Base-by-base conservation (phyloP, 2,113 vertebrate species). In the Danio rerio region DNA sequence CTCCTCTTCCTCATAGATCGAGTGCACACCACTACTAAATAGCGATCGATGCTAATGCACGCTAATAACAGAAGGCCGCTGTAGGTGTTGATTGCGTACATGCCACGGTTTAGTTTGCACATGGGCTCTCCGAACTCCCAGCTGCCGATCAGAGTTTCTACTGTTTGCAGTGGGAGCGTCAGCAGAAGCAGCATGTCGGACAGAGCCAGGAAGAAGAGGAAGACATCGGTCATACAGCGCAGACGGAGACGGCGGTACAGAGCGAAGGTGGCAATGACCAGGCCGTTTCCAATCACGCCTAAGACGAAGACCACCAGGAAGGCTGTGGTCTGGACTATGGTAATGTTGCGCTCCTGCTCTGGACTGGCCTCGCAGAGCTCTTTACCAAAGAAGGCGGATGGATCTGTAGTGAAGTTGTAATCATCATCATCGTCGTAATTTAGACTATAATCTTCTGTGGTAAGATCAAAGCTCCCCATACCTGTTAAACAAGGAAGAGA, bases 31-130 rank as follows among this genome's bases (percentile, higher is more conserved):
- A 99, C 96, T 86, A 93, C 94, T 86, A 96, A 72, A 8, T 98
- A 98, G 87, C 97, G 96, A 81, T 99, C 97, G 0, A 96, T 81
- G 0, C 97, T 97, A 88, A 99, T 96, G 88, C 95, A 96, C 13
- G 96, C 96, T 42, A 99, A 91, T 88, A 98, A 94, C 81, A 98
- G 83, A 85, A 98, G 94, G 7, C 98, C 97, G 0, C 95, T 94
- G 69, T 97, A 95, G 15, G 96, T 98, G 87, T 96, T 98, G 83
- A 97, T 90, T 0, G 95, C 91, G 0, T 97, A 94, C 88, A 95
- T 84, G 7, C 95, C 94, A 0, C 94, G 90, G 65, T 90, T 90
- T 0, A n/a, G 71, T 13, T 90, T 94, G 93, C 97, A 98, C 53
- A 95, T 81, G 0, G 0, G 9, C 0, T 68, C 85, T 8, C 93